Evolutionary conservation across 2,113 vertebrate genomes (phyloP), one percentile per base, ranked within the genome.

Genomic region (Suncus etruscus): DNA sequence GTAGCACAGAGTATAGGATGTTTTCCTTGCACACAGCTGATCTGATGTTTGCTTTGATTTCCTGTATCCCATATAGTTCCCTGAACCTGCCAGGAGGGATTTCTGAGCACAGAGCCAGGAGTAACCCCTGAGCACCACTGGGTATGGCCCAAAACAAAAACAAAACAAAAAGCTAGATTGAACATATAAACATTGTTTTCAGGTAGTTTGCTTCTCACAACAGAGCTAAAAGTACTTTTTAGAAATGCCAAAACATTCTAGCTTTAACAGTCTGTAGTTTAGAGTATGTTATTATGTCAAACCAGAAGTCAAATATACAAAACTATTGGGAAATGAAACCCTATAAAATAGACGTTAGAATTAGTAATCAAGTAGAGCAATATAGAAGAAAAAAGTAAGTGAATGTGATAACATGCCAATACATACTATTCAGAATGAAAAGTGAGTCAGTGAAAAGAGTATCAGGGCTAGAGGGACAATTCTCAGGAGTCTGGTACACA

Each of bases 251-350:
- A 82, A 47, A 45, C 48, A 80, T 15, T 61, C 31, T 54, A 50
- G 25, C 70, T n/a, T 22, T 77, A 65, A 29, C 27, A 24, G 20
- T 76, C 11, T 81, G 61, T 80, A 90, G 75, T 69, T 32, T 74
- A 61, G 24, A 69, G 11, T 82, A 51, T 65, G 16, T 65, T 54
- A 29, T 54, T 83, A 27, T 82, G 31, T 70, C 16, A 32, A 54
- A 87, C 87, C 7, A 51, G 3, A 39, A 51, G 18, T 39, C 39
- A 39, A 39, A 5, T 82, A 39, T 70, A 22, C 54, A 58, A 47
- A 83, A 32, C 76, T 72, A 2, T 32, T 91, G 31, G 65, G 66
- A 93, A 72, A 83, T 48, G 22, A 83, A 91, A 25, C 78, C 15
- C 11, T 87, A 48, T 73, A 48, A 32, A 9, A 47, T 22, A 6